Conservation (phyloP, 2,888 invertebrate genomes). For the Tigriopus californicus region DNA sequence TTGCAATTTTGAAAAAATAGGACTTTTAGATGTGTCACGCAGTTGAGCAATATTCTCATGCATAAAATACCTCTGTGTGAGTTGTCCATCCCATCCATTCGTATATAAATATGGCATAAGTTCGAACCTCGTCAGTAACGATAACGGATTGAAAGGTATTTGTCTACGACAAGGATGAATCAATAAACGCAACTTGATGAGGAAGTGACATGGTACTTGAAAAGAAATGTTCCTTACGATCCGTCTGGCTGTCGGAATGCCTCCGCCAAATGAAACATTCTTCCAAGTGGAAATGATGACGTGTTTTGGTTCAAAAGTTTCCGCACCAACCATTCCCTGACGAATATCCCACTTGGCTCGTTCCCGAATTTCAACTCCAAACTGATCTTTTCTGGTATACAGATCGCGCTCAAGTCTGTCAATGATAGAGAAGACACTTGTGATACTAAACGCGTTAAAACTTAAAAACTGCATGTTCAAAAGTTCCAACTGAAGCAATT, state of each 20-base stretch:
- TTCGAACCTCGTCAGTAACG: slow-evolving; percentile 78
- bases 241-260: slow-evolving; percentile 28
- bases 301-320: slow-evolving; percentile 75
- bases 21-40: neutral
- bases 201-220: too few relatives aligned
- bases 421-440: neutral
- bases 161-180: slow-evolving; percentile 37
- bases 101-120: slow-evolving; percentile 90
- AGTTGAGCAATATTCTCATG: slow-evolving; percentile 16
- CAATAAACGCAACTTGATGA: neutral
- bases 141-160: slow-evolving; percentile 90
- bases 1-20: neutral
- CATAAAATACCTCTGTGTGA: slow-evolving; percentile 43
- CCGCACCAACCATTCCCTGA: slow-evolving; percentile 73
- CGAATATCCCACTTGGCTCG: slow-evolving; percentile 71
- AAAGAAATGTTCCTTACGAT: slow-evolving; percentile 22
- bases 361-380: slow-evolving; percentile 68
- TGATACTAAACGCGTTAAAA: neutral
- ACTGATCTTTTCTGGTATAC: slow-evolving; percentile 50
- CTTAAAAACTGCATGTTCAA: neutral
- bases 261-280: slow-evolving; percentile 80
- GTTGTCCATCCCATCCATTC: slow-evolving; percentile 72
- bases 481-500: neutral
- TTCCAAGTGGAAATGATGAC: slow-evolving; percentile 84
- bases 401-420: slow-evolving; percentile 43